Percentiles rank a stretch among this genome's conserved stretches.
These are phyloP conservation scores for Parnassius glacialis DNA, from an alignment of 2,888 invertebrate species.

Conservation along the genomic window DNA sequence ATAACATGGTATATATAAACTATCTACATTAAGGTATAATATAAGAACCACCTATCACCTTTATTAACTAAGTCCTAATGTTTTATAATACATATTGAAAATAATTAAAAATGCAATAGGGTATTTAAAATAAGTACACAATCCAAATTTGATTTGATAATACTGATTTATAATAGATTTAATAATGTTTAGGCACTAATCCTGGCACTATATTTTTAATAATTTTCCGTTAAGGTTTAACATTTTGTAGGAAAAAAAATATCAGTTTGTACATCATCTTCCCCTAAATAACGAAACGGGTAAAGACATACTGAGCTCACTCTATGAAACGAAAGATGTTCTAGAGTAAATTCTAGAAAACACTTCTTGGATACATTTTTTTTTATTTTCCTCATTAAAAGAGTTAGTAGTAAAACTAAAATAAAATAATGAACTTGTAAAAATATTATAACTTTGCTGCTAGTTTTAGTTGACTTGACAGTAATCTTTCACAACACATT, in stretches of 20 bases:
- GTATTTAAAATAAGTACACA: constrained; percentile 31
- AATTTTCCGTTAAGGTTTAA: neutral
- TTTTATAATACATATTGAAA: constrained; percentile 4
- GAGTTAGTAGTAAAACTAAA: too few species aligned
- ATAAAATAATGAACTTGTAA: too few species aligned
- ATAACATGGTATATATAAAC: constrained; percentile 1
- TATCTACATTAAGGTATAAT: constrained; percentile 10
- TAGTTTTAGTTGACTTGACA: too few species aligned
- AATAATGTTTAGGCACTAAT: constrained; percentile 32
- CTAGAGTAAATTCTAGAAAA: too few species aligned
- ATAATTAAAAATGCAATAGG: constrained; percentile 21
- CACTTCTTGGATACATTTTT: too few species aligned
- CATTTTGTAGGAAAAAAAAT: neutral
- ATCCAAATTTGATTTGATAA: constrained; percentile 34
- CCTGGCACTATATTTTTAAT: constrained; percentile 30
- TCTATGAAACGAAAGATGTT: too few species aligned
- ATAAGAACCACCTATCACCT: constrained; percentile 16
- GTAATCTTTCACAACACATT: too few species aligned
- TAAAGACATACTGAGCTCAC: too few species aligned
- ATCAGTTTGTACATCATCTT: neutral
- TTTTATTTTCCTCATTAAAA: too few species aligned
- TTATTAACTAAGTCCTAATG: neutral
- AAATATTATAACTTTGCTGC: too few species aligned
- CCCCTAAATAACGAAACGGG: neutral
- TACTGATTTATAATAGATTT: constrained; percentile 39